Conservation (phyloP, 1,140 invertebrate species). For the Aphidius ervi region DNA sequence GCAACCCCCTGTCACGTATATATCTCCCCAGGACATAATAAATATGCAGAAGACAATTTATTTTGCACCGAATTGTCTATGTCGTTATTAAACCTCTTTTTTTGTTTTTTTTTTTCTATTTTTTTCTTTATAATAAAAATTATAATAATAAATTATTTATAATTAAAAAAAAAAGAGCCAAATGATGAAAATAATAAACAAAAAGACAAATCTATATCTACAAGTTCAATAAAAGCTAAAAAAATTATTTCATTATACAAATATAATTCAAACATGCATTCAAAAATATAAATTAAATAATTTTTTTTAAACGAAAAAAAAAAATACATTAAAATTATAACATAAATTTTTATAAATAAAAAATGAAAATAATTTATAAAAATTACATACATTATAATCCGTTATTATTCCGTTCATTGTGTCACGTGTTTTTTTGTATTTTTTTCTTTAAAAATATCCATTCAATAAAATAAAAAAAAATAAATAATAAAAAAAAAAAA, state of each 20-base stretch:
- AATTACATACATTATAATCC: constrained; percentile 38
- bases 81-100: not conserved
- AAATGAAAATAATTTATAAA: not conserved
- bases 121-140: not conserved
- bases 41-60: not conserved
- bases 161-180: too few species aligned
- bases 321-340: not conserved
- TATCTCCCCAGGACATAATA: not conserved
- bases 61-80: not conserved
- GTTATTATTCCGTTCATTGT: constrained; percentile 37
- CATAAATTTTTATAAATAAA: not conserved
- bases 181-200: too few species aligned
- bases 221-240: too few species aligned
- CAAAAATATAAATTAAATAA: not conserved
- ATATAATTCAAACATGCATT: not conserved
- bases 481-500: not conserved
- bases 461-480: not conserved
- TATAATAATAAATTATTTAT: not conserved
- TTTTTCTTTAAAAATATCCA: constrained; percentile 11
- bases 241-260: too few species aligned
- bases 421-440: constrained; percentile 28
- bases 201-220: too few species aligned
- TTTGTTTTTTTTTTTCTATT: too few species aligned
- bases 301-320: not conserved
- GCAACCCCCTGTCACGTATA: constrained; percentile 18